Base-by-base conservation (phyloP, 2,113 vertebrate species). In the Cisticola juncidis region DNA sequence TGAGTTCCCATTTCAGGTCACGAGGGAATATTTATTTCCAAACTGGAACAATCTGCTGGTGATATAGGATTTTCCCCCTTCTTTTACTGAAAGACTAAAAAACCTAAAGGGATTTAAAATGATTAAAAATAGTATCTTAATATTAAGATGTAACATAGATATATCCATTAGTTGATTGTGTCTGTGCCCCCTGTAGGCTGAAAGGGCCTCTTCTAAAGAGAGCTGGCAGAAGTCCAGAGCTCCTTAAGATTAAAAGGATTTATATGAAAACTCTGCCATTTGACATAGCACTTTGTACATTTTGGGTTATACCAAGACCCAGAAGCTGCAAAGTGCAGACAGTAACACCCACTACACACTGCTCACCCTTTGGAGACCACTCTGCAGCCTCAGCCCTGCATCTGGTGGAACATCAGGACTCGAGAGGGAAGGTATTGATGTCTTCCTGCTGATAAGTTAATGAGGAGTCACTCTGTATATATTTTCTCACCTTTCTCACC, bases 321-420 rank as follows among this genome's bases (percentile, higher is more conserved):
- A 5, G 24, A n/a, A 58, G 19, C 15, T 76, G 47, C 14, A 58
- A 33, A 83, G 33, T 40, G 29, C 62, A 64, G 33, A 20, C 20
- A 48, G 4, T 13, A 79, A 86, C 28, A 82, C 22, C 28, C 54
- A 23, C 26, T 24, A 50, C 3, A 19, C 40, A 20, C 6, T 54
- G 14, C 19, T 76, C 14, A 5, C 7, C n/a, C 1, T 45, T 50
- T 64, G 24, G 45, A 72, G 40, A 35, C 2, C 0, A 13, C 36
- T 35, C 4, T 58, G 78, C 40, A 64, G 28, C 45, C 29, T 25
- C 35, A 36, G 17, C 11, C 31, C 51, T 65, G 22, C 33, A 25
- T 38, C 23, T 36, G 28, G 17, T 35, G 72, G 11, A 76, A 54
- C 17, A 50, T 50, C 29, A 51, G 29, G 25, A 9, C 0, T 50